phyloP scores from a whole-genome alignment of 1,140 invertebrate genomes.

The Drosophila eugracilis region DNA sequence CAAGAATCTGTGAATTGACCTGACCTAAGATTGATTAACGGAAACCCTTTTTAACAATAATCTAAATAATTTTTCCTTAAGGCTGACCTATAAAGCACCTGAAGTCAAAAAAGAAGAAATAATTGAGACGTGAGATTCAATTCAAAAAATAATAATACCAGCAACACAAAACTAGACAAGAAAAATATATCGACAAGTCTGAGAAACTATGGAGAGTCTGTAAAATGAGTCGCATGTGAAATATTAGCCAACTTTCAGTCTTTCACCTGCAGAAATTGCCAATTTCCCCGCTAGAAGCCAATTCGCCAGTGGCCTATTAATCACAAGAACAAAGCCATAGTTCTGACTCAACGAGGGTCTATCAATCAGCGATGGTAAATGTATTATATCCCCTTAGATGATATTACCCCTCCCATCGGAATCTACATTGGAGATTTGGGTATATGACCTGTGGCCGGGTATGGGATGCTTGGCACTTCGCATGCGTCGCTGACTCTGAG shows the following conservation, averaged over 20 bases:
- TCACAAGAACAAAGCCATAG: background rate
- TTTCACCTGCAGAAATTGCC: background rate
- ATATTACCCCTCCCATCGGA: background rate
- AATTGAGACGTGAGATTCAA: too few species aligned
- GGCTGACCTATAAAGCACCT: too few species aligned
- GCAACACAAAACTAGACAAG: too few species aligned
- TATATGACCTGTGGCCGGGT: slow-evolving; percentile 12
- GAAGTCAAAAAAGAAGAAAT: too few species aligned
- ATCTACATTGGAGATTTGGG: background rate
- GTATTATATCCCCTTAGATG: background rate
- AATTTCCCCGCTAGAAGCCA: background rate
- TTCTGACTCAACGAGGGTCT: background rate
- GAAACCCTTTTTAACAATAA: too few species aligned
- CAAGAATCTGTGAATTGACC: too few species aligned
- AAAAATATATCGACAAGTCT: too few species aligned
- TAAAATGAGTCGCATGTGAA: slow-evolving; percentile 2
- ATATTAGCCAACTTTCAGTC: background rate
- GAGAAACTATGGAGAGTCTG: too few species aligned
- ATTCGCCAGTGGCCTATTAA: background rate
- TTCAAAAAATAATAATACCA: too few species aligned
- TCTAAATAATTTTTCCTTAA: too few species aligned
- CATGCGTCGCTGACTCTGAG: slow-evolving; percentile 66
- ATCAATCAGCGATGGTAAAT: background rate
- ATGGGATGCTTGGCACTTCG: slow-evolving; percentile 29
- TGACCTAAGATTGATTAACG: too few species aligned